Conservation (phyloP, 2,888 invertebrate genomes). For the Chloromyia formosa region DNA sequence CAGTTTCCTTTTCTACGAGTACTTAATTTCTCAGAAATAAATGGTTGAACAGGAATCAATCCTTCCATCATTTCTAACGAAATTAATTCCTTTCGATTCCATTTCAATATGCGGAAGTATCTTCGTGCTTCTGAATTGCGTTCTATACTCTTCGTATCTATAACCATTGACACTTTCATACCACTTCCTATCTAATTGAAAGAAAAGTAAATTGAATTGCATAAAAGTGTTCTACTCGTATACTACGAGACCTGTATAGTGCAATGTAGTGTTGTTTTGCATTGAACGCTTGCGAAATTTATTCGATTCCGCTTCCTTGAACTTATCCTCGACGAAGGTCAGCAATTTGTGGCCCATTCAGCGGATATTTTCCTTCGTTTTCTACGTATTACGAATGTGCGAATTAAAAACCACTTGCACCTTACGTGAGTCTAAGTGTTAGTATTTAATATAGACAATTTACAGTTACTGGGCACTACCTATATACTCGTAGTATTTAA, state of each 20-base stretch:
- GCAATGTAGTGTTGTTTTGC: background rate
- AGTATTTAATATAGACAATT: too few relatives aligned
- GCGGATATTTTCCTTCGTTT: background rate
- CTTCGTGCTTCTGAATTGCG: too few relatives aligned
- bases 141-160: too few relatives aligned
- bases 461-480: too few relatives aligned
- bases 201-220: slow-evolving; percentile 3
- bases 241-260: background rate
- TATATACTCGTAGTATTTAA: too few relatives aligned
- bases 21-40: too few relatives aligned
- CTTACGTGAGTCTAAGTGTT: too few relatives aligned
- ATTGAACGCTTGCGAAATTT: slow-evolving; percentile 13
- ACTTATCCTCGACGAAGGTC: slow-evolving; percentile 37
- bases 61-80: background rate
- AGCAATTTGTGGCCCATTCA: background rate
- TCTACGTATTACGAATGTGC: too few relatives aligned
- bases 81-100: background rate
- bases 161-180: too few relatives aligned
- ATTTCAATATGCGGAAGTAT: background rate
- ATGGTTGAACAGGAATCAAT: too few relatives aligned
- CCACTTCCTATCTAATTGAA: background rate
- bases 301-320: slow-evolving; percentile 36
- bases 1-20: too few relatives aligned
- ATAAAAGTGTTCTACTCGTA: background rate
- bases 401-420: too few relatives aligned